Base-by-base conservation (phyloP, 2,113 vertebrate genomes). In the Maccullochella peelii region DNA sequence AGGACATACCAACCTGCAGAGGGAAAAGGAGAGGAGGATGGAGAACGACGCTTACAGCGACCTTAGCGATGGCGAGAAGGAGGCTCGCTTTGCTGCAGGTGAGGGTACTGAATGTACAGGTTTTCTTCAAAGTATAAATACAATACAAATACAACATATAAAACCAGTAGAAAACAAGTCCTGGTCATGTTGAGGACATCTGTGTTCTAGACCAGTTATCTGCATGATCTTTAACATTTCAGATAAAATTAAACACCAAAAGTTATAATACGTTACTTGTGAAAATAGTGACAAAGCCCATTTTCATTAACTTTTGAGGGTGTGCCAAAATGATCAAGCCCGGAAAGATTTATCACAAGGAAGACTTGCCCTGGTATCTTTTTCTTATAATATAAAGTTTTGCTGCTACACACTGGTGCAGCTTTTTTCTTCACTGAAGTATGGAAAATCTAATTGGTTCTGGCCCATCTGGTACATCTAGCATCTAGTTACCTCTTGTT, bases 11-110 rank as follows among this genome's bases (percentile, higher is more conserved):
- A 97, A 97, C 77, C 96, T 98, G 54, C 96, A 96, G 86, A 95
- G 96, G 3, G 97, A 98, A 0, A 97, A 97, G 86, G 93, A 96
- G 1, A 94, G 97, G 30, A 96, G 97, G 91, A 88, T 98, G 86
- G 98, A 99, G 8, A 97, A 97, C 0, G 98, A 99, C 0, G 96
- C 97, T 54, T 99, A 99, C 90, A 98, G 97, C 0, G 98, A 99
- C 93, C 96, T 99, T 57, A 99, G 98, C 0, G 98, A 99, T 0
- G 98, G 98, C 0, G 98, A 99, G 93, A 99, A 99, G 95, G 98
- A 99, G 89, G 98, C 98, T 0, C 96, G 98, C 23, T 99, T 99
- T 75, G 96, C 98, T 1, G 98, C 98, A 93, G 98, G 98, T 99
- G 94, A 89, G 66, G 4, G 5, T 8, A 8, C 44, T 27, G 42